Evolutionary conservation across 2,113 vertebrate species (phyloP).

Genomic region (Vulpes vulpes): DNA sequence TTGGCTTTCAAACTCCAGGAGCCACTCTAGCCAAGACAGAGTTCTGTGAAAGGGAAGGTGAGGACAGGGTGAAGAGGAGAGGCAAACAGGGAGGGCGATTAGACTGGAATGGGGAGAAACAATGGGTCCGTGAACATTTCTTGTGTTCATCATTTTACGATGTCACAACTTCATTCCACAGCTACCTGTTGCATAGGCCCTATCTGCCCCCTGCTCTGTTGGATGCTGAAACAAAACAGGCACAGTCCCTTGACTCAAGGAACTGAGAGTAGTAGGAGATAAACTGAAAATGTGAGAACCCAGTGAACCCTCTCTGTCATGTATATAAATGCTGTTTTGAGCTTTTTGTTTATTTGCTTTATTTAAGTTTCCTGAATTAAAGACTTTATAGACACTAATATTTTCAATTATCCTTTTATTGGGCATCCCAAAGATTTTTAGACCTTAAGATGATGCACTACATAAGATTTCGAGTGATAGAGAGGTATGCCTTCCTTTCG

Average conservation of each 20-base stretch:
- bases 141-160: neutral
- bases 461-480: neutral
- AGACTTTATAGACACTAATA: neutral
- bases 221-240: neutral
- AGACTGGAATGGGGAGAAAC: neutral
- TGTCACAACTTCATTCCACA: neutral
- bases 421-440: neutral
- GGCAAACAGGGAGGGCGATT: neutral
- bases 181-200: neutral
- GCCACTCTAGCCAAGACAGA: neutral
- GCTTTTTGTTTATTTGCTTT: neutral
- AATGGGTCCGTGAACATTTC: neutral
- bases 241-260: neutral
- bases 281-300: neutral
- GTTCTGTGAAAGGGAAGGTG: neutral
- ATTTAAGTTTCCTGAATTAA: neutral
- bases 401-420: conserved; percentile 14
- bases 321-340: neutral
- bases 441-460: neutral
- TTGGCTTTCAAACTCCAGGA: neutral
- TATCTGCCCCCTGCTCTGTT: neutral
- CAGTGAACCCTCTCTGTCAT: neutral
- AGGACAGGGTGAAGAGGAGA: rapidly evolving
- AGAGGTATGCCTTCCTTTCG: neutral
- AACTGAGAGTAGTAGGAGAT: neutral